Conservation (phyloP, 2,113 vertebrate species). For the Mugil cephalus region DNA sequence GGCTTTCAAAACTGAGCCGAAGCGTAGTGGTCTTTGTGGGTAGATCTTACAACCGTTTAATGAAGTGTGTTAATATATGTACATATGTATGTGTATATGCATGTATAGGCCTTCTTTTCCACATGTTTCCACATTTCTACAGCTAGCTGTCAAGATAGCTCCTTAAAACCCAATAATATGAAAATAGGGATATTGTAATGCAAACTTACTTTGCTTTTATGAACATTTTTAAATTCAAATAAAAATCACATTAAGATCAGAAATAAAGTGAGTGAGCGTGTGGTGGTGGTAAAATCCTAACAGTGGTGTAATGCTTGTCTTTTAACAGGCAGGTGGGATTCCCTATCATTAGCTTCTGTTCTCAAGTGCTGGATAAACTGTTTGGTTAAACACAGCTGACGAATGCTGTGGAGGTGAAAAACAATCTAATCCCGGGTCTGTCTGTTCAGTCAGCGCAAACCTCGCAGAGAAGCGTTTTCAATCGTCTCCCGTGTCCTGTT, state of each 20-base stretch:
- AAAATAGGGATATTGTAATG: no score
- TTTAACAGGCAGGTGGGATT: constrained; percentile 52
- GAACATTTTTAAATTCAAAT: no score
- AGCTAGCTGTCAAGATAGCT: no score
- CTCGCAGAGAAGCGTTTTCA: not conserved
- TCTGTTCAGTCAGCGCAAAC: not conserved
- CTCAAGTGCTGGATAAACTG: constrained; percentile 40
- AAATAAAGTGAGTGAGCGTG: constrained; percentile 11
- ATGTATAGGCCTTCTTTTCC: no score
- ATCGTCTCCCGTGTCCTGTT: not conserved
- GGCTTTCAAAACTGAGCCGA: constrained; percentile 36
- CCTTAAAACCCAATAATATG: no score
- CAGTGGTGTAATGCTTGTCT: constrained; percentile 43
- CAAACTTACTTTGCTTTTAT: no score
- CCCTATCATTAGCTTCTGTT: constrained; percentile 59
- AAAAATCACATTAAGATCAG: not conserved
- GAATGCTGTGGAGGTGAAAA: constrained; percentile 38
- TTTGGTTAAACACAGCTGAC: constrained; percentile 30
- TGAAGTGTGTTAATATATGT: not conserved
- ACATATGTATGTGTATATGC: no score
- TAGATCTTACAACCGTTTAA: constrained; percentile 15
- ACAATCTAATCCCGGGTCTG: constrained; percentile 21
- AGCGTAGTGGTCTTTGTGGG: not conserved
- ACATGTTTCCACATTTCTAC: no score
- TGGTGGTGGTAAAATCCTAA: constrained; percentile 42